Conservation (phyloP, 2,888 invertebrate species). For the Drosophila anomelani region DNA sequence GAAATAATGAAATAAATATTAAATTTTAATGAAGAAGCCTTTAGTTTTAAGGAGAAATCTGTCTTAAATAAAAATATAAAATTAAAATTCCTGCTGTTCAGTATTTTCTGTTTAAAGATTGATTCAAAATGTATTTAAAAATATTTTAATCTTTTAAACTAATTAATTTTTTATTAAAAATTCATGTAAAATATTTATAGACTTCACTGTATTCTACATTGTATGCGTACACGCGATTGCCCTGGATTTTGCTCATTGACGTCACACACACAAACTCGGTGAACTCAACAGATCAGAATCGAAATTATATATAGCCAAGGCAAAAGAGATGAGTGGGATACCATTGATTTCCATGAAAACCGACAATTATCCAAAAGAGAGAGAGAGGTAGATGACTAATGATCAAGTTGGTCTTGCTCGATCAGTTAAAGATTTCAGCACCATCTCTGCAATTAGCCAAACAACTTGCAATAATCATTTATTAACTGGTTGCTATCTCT, state of each 20-base stretch:
- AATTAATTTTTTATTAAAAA: not conserved
- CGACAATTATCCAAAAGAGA: slow-evolving; percentile 26
- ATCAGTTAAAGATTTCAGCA: slow-evolving; percentile 42
- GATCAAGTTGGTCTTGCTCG: slow-evolving; percentile 24
- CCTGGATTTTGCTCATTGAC: slow-evolving; percentile 70
- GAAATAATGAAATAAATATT: too few species aligned
- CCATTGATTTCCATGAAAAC: slow-evolving; percentile 47
- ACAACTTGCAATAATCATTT: slow-evolving; percentile 62
- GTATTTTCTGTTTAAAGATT: not conserved
- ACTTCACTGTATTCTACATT: slow-evolving; percentile 2
- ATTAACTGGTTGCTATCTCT: slow-evolving; percentile 54
- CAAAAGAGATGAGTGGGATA: slow-evolving; percentile 29
- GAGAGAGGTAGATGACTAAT: slow-evolving; percentile 38
- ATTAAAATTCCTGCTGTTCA: not conserved
- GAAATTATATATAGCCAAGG: slow-evolving; percentile 8
- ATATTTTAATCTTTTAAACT: not conserved
- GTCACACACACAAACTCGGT: slow-evolving; percentile 68
- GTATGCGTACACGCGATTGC: slow-evolving; percentile 57
- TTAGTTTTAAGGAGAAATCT: too few species aligned
- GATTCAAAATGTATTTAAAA: not conserved
- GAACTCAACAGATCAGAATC: slow-evolving; percentile 45
- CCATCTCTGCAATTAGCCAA: slow-evolving; percentile 60
- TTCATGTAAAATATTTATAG: not conserved
- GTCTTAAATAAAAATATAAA: not conserved
- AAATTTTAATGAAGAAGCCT: too few species aligned